Evolutionary conservation across 1,140 invertebrate genomes (phyloP).

Genomic region (Papilio polyxenes): DNA sequence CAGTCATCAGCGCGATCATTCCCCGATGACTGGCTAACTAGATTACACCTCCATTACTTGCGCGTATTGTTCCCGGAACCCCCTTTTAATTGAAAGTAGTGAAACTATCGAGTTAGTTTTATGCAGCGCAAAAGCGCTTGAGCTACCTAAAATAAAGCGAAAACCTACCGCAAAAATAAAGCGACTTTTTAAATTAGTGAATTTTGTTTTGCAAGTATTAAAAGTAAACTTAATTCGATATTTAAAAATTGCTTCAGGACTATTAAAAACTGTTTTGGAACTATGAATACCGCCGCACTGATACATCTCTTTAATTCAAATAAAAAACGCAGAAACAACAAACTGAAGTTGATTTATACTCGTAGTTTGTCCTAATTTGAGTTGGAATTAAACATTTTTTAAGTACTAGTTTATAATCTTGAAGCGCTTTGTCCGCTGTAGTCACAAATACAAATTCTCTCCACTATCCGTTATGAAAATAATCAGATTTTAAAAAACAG

Average conservation of each 20-base stretch:
- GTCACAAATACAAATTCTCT: neutral
- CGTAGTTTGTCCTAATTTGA: no score
- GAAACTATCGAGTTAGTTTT: slow-evolving; percentile 51
- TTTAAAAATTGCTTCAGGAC: no score
- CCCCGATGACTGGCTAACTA: slow-evolving; percentile 61
- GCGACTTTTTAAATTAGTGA: slow-evolving; percentile 23
- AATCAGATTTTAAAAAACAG: slow-evolving; percentile 50
- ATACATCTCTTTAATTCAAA: no score
- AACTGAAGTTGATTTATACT: no score
- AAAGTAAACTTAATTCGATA: no score
- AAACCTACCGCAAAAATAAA: neutral
- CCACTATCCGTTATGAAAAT: slow-evolving; percentile 40
- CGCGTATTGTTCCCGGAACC: slow-evolving; percentile 47
- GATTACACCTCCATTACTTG: slow-evolving; percentile 60
- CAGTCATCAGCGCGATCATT: slow-evolving; percentile 63
- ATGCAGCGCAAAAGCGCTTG: slow-evolving; percentile 45
- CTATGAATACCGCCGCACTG: no score
- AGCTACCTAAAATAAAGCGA: no score
- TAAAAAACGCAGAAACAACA: no score
- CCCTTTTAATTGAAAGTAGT: slow-evolving; percentile 62
- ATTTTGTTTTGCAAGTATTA: neutral
- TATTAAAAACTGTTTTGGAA: no score
- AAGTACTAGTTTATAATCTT: neutral
- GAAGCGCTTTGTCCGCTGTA: slow-evolving; percentile 31
- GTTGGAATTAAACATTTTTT: no score